Evolutionary conservation across 2,113 vertebrate genomes (phyloP), one percentile per base, ranked within the genome.

Genomic region (Cygnus buccinator): DNA sequence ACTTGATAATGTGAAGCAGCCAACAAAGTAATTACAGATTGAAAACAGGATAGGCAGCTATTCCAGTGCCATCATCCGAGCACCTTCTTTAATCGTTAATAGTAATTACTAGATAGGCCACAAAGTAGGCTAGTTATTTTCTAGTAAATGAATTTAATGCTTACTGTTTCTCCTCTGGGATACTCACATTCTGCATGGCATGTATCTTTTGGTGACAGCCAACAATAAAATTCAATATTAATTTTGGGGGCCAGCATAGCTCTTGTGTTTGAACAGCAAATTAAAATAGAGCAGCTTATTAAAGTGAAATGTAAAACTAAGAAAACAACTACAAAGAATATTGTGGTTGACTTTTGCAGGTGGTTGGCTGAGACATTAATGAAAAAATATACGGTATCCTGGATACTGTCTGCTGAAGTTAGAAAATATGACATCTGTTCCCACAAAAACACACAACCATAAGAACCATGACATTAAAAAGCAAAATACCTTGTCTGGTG

Each of bases 401-500:
- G 31, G 48, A 76, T 74, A 44, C 35, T 88, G 37, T 31, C 63
- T 74, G 26, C 54, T 82, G 48, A 94, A 75, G 44, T 57, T 25
- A 78, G 12, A 92, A 85, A 87, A 87, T 37, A 70, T 14, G 19
- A 71, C 11, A 82, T 93, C 13, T 61, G 46, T 79, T 84, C 58
- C 31, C 71, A 74, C 62, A 63, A 58, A 65, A 96, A 43, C 58
- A 82, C 14, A 82, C 13, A 41, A 10, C 31, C 26, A 5, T 73
- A 76, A 80, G 74, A 91, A 25, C 78, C 70, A 37, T 74, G 79
- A 90, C 35, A 93, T 81, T 67, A 90, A 93, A 94, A 92, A 94
- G 22, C n/a, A 94, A 96, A 95, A 89, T 96, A 97, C 96, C 96
- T 97, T 94, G 44, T 95, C 50, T 89, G 89, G 31, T 88, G 85